A percentile compares a stretch with the other conserved stretches of the same genome.
These are phyloP conservation scores for Apomyelois bistriatella DNA, from an alignment of 2,888 invertebrate genomes.

Conservation along the genomic window DNA sequence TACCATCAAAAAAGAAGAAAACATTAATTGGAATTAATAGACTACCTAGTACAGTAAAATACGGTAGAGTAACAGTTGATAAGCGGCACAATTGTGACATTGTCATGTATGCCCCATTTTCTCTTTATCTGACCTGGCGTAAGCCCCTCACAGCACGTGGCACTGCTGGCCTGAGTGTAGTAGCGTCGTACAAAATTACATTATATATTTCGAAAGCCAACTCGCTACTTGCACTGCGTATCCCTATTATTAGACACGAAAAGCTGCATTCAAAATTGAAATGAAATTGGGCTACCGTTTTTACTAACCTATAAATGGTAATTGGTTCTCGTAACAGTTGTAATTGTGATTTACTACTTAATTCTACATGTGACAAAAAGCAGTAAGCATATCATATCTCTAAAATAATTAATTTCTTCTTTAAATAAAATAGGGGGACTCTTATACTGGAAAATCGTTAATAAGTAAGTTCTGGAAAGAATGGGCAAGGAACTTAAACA, in stretches of 20 bases:
- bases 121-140: slow-evolving; percentile 20
- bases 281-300: slow-evolving; percentile 1
- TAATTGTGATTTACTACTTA: too few species aligned
- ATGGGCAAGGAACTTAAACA: too few species aligned
- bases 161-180: not conserved
- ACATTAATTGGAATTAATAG: too few species aligned
- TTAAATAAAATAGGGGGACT: too few species aligned
- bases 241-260: slow-evolving; percentile 8
- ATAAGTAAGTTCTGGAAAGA: too few species aligned
- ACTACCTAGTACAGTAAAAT: slow-evolving; percentile 17
- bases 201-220: slow-evolving; percentile 4
- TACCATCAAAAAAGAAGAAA: too few species aligned
- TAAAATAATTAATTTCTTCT: too few species aligned
- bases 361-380: too few species aligned
- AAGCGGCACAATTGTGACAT: slow-evolving; percentile 17
- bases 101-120: slow-evolving; percentile 19
- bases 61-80: slow-evolving; percentile 19
- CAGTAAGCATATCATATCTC: too few species aligned
- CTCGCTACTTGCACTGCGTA: slow-evolving; percentile 5
- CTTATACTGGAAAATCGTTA: too few species aligned
- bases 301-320: too few species aligned
- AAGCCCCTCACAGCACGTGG: slow-evolving; percentile 19
- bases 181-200: not conserved
- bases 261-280: not conserved
- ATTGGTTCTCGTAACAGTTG: too few species aligned